A percentile compares a stretch with the other conserved stretches of the same genome.
These are phyloP conservation scores for Drosophila atroscutellata DNA, from an alignment of 2,888 invertebrate species.

Conservation along the genomic window DNA sequence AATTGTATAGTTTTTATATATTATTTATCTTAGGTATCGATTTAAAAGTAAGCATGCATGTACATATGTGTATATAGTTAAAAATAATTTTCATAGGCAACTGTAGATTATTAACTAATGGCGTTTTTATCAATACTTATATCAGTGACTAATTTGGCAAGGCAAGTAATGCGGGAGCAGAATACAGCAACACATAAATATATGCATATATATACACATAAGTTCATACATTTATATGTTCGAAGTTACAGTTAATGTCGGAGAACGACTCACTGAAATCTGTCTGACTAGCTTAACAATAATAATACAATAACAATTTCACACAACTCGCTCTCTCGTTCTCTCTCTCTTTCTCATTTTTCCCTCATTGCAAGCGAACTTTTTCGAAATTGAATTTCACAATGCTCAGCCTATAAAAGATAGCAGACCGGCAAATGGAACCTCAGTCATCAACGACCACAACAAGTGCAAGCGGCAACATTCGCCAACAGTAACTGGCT, in stretches of 20 bases:
- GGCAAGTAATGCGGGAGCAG: neutral
- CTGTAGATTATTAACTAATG: neutral
- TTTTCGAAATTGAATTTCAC: conserved; percentile 68
- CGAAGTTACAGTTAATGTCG: neutral
- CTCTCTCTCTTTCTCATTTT: neutral
- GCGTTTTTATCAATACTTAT: neutral
- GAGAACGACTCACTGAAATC: conserved; percentile 32
- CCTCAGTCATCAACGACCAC: conserved; percentile 58
- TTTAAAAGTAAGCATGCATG: neutral
- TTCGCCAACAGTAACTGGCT: conserved; percentile 67
- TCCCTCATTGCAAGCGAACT: conserved; percentile 25
- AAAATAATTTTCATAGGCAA: neutral
- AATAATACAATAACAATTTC: conserved; percentile 1
- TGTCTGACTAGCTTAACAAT: neutral
- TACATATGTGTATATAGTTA: neutral
- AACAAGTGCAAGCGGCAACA: conserved; percentile 42
- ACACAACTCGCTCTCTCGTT: neutral
- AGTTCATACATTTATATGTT: neutral
- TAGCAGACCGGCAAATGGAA: neutral
- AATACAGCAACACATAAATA: neutral
- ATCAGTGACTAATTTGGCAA: neutral
- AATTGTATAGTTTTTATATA: neutral
- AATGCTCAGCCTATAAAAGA: conserved; percentile 55
- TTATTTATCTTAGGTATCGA: neutral
- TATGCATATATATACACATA: neutral